Conservation (phyloP, 2,797 vertebrate genomes). For the Bradypus variegatus region DNA sequence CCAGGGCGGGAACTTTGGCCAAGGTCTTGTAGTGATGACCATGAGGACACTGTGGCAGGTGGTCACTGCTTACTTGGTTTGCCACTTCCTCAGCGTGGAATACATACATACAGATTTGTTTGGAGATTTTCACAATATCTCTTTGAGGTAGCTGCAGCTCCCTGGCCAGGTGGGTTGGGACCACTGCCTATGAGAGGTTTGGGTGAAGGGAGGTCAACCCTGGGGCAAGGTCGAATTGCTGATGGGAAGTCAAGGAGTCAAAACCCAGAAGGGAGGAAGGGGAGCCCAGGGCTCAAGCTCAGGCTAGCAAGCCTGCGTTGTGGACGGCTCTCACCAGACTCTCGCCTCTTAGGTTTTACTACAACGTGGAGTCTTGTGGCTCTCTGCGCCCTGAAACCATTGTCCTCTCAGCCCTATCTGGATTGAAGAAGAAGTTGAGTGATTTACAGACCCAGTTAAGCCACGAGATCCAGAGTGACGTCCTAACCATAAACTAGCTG, state of each 20-base stretch:
- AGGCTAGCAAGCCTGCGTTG: rapidly evolving
- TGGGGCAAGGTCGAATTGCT: background rate
- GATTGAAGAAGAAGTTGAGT: conserved; percentile 96
- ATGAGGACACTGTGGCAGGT: background rate
- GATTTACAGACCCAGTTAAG: conserved; percentile 97
- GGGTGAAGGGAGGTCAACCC: background rate
- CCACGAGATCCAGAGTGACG: conserved; percentile 96
- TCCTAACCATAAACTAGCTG: conserved; percentile 95
- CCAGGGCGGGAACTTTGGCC: background rate
- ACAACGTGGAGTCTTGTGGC: conserved; percentile 96
- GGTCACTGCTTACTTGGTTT: background rate
- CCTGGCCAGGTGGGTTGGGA: background rate
- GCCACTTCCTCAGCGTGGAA: background rate
- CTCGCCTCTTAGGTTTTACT: conserved; percentile 84
- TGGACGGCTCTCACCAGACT: background rate
- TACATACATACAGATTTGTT: rapidly evolving
- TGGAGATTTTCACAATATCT: background rate
- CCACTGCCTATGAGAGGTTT: background rate
- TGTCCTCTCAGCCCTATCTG: conserved; percentile 90
- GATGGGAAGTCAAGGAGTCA: background rate
- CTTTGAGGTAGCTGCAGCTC: background rate
- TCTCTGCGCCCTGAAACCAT: conserved; percentile 96
- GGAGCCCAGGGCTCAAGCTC: background rate
- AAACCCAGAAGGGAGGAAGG: background rate
- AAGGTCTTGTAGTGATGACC: background rate